phyloP scores from a whole-genome alignment of 2,797 vertebrate genomes.

The Sebastolobus alascanus region DNA sequence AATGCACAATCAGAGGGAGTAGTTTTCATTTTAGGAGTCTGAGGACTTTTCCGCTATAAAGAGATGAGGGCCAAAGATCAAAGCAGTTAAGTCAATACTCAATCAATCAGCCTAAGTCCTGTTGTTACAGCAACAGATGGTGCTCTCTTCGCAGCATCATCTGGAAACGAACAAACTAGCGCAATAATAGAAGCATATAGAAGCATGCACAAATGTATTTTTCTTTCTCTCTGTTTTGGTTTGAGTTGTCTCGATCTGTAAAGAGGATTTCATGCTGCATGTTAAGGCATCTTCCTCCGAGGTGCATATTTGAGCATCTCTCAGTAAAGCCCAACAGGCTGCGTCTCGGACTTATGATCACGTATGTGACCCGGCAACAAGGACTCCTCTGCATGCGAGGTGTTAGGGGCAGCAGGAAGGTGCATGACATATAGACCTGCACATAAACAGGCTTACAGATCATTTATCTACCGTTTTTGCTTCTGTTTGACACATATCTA shows the following conservation, averaged over 20 bases:
- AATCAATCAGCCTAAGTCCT: slow-evolving; percentile 73
- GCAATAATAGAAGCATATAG: slow-evolving; percentile 10
- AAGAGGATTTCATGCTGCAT: slow-evolving; percentile 62
- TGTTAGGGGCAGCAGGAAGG: slow-evolving; percentile 10
- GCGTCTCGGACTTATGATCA: neutral
- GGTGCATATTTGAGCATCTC: slow-evolving; percentile 36
- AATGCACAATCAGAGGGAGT: slow-evolving; percentile 69
- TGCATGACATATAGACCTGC: slow-evolving; percentile 3
- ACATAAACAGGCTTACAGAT: slow-evolving; percentile 14
- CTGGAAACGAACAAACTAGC: slow-evolving; percentile 50
- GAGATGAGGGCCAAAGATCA: slow-evolving; percentile 68
- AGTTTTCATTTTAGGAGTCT: slow-evolving; percentile 58
- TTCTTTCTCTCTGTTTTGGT: neutral
- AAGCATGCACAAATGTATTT: neutral
- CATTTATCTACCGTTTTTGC: neutral
- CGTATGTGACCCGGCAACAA: neutral
- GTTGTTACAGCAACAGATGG: slow-evolving; percentile 77
- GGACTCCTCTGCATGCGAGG: slow-evolving; percentile 1
- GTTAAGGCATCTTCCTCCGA: slow-evolving; percentile 23
- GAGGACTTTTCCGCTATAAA: slow-evolving; percentile 64
- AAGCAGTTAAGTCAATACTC: slow-evolving; percentile 70
- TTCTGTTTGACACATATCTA: neutral
- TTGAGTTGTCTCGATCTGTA: slow-evolving; percentile 28
- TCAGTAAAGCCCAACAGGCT: neutral
- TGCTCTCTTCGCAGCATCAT: slow-evolving; percentile 35